Conservation (phyloP, 2,113 vertebrate genomes). For the Vulpes ferrilata region DNA sequence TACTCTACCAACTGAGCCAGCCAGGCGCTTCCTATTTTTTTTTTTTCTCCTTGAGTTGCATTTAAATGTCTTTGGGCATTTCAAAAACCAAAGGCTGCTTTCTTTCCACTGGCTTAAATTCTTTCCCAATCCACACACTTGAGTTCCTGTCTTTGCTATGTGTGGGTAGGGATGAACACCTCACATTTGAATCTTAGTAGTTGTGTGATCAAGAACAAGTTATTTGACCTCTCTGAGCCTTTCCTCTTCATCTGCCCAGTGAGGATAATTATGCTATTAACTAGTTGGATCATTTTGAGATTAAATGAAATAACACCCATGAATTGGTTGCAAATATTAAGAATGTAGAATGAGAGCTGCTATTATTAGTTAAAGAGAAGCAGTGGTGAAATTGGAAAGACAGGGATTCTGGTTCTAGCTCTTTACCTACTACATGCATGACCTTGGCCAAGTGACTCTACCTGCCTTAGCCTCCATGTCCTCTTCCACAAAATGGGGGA, state of each 20-base stretch:
- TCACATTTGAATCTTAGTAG: not conserved
- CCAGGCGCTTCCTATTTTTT: not conserved
- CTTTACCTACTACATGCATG: not conserved
- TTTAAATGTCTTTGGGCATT: not conserved
- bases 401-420: not conserved
- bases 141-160: not conserved
- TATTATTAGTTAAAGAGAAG: not conserved
- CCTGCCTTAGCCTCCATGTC: not conserved
- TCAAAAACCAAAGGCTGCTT: not conserved
- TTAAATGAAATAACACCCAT: not conserved
- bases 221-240: not conserved
- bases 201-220: not conserved
- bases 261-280: not conserved
- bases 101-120: not conserved
- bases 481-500: not conserved
- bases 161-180: not conserved
- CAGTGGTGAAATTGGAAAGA: not conserved
- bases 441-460: not conserved
- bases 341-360: not conserved
- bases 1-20: not conserved
- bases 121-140: not conserved
- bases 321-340: not conserved
- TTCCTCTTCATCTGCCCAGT: not conserved
- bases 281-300: conserved; percentile 12
- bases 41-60: not conserved